A percentile compares a stretch with the other conserved stretches of the same genome.
Evolutionary conservation across 2,113 vertebrate species (phyloP).

Genomic region (Paramormyrops kingsleyae): DNA sequence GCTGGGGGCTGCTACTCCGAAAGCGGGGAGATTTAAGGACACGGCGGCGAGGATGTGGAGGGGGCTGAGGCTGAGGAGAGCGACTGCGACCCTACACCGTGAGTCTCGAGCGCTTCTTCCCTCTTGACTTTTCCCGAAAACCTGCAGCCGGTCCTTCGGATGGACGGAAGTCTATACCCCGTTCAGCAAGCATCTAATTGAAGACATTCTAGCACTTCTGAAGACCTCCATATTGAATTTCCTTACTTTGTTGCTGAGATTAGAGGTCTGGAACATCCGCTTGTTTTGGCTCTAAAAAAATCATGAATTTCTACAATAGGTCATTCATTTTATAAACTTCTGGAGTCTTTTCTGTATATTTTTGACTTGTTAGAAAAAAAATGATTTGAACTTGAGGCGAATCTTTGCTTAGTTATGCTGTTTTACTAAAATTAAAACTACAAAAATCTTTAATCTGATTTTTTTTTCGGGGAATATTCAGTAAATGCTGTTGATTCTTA

Average conservation of each 20-base stretch:
- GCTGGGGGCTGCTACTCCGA: conserved; percentile 21
- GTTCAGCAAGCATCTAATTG: background rate
- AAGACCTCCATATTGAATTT: background rate
- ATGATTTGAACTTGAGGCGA: background rate
- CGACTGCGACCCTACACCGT: conserved; percentile 49
- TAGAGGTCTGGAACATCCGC: background rate
- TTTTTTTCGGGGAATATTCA: background rate
- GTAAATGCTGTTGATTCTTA: background rate
- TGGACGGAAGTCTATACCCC: background rate
- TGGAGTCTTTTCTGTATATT: background rate
- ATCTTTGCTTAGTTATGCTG: background rate
- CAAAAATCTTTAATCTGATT: background rate
- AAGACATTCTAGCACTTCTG: background rate
- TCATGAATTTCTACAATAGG: background rate
- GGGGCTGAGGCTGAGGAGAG: conserved; percentile 42
- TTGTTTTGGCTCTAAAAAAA: background rate
- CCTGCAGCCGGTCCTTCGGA: background rate
- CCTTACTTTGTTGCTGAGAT: background rate
- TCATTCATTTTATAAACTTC: background rate
- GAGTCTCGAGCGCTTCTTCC: conserved; percentile 33
- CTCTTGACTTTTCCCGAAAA: conserved; percentile 3
- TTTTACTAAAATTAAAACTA: background rate
- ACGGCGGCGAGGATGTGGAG: conserved; percentile 28
- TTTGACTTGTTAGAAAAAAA: background rate
- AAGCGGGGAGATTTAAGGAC: conserved; percentile 31